Evolutionary conservation across 2,888 invertebrate genomes (phyloP).

Genomic region (Nematopogon swammerdamellus): DNA sequence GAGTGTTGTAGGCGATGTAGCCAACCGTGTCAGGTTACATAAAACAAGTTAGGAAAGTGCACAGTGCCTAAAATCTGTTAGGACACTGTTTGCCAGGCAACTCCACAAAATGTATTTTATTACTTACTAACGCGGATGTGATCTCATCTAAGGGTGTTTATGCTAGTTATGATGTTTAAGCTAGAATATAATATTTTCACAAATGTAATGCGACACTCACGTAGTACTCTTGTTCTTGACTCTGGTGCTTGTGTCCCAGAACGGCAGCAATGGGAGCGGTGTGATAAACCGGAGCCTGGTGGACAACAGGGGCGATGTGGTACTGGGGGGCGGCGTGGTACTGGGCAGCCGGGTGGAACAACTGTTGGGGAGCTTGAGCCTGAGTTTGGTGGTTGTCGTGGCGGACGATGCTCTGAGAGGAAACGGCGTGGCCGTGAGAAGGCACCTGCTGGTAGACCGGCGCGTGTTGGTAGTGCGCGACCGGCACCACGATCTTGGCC

Average conservation of each 20-base stretch:
- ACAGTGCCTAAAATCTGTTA: too few relatives aligned
- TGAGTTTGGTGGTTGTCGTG: constrained; percentile 25
- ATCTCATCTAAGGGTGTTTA: too few relatives aligned
- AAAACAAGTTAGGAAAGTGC: too few relatives aligned
- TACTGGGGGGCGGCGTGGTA: constrained; percentile 11
- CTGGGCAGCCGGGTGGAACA: neutral
- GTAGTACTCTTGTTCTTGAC: neutral
- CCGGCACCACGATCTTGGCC: neutral
- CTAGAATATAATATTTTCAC: too few relatives aligned
- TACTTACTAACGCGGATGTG: too few relatives aligned
- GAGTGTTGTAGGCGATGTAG: too few relatives aligned
- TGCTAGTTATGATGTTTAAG: too few relatives aligned
- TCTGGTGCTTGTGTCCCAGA: neutral
- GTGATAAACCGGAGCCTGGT: neutral
- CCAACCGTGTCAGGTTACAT: too few relatives aligned
- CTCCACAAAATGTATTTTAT: too few relatives aligned
- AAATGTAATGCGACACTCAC: too few relatives aligned
- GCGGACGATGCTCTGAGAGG: constrained; percentile 35
- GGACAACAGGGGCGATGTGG: constrained; percentile 12
- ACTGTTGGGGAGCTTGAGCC: constrained; percentile 10
- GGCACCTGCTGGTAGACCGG: neutral
- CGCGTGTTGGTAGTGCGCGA: neutral
- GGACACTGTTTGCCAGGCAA: too few relatives aligned
- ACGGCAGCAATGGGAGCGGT: constrained; percentile 19
- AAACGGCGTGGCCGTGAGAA: constrained; percentile 24